phyloP scores from a whole-genome alignment of 2,113 vertebrate species.

The Tamias sibiricus region DNA sequence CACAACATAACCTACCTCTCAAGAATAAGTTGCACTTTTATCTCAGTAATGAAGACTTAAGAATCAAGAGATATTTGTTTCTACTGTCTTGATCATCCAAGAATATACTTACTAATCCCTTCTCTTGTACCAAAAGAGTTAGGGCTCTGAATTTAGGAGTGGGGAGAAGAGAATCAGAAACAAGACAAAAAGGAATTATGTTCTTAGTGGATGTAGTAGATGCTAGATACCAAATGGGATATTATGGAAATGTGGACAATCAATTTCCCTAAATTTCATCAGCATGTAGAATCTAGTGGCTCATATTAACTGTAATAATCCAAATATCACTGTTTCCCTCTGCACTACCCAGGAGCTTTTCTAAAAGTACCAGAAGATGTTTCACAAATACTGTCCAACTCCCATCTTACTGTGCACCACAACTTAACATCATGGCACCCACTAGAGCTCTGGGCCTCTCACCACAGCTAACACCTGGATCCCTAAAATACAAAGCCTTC shows the following conservation, averaged over 20 bases:
- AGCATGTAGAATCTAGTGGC: not conserved
- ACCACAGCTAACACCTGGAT: not conserved
- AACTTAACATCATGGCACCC: not conserved
- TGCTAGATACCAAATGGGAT: not conserved
- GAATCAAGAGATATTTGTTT: not conserved
- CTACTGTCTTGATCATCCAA: constrained; percentile 31
- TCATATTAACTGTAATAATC: not conserved
- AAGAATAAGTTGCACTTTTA: constrained; percentile 26
- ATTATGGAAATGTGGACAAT: not conserved
- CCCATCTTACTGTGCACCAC: not conserved
- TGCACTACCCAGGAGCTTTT: not conserved
- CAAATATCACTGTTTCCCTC: not conserved
- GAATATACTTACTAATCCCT: not conserved
- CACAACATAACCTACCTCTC: not conserved
- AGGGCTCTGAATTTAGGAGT: not conserved
- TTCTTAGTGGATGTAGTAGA: not conserved
- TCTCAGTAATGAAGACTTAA: constrained; percentile 28
- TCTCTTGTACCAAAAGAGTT: not conserved
- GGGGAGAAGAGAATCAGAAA: not conserved
- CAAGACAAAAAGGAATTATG: not conserved
- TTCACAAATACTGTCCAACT: not conserved
- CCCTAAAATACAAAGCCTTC: not conserved
- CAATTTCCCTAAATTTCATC: not conserved
- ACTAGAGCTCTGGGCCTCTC: not conserved
- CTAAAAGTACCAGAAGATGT: not conserved